Evolutionary conservation across 2,113 vertebrate species (phyloP), one percentile per base, ranked within the genome.

Genomic region (Empidonax traillii): DNA sequence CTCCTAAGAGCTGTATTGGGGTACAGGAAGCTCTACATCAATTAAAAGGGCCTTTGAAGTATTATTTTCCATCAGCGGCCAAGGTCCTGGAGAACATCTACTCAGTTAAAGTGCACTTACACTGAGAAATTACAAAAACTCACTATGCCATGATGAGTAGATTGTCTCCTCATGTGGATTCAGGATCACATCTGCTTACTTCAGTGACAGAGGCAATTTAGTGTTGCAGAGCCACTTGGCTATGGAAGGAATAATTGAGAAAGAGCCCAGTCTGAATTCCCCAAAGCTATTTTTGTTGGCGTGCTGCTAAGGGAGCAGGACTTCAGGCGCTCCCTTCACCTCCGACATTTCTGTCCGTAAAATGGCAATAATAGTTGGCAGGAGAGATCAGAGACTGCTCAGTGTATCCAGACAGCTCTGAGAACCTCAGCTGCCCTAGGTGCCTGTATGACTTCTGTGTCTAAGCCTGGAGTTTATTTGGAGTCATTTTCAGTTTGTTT

Each of bases 41-140:
- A 94, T 95, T 94, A 82, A 87, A 89, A 75, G 17, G n/a, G 53
- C 81, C 89, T 94, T 76, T 72, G 73, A 95, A 93, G 91, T 87
- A 53, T 65, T 87, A 19, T 79, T 94, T 92, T 89, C 87, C 31
- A 27, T 87, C 78, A 71, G 74, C 53, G 85, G n/a, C 71, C 78
- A 37, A 87, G 82, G 77, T 91, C 68, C 76, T 75, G 55, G 74
- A 87, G 93, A 92, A 89, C 66, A 91, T 59, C 81, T 91, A 2
- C 74, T 92, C 13, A 2, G 53, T 74, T 84, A 68, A 90, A 96
- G 80, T 69, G 91, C 71, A 89, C 78, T 95, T 95, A 74, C 5
- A 46, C 63, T 75, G 87, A 77, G 61, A 87, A 84, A 87, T 77
- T 67, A 61, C 79, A 77, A 85, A 84, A 86, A 27, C 85, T 81